Evolutionary conservation across 2,888 invertebrate genomes (phyloP).

Genomic region (Protophormia terraenovae): DNA sequence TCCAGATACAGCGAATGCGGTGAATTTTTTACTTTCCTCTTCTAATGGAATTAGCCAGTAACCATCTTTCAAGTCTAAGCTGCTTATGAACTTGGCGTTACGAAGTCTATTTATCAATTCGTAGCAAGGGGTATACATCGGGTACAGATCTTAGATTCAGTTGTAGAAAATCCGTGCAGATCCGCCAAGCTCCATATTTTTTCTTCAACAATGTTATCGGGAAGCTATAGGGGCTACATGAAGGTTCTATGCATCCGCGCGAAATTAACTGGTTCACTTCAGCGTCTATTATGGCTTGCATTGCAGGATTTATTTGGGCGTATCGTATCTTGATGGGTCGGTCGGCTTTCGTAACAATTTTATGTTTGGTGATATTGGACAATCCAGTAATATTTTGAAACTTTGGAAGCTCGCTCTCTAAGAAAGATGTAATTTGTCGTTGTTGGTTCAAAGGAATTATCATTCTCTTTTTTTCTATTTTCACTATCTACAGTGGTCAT

Average conservation of each 20-base stretch:
- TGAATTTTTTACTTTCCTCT: background rate
- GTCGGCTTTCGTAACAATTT: conserved; percentile 22
- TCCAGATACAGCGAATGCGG: background rate
- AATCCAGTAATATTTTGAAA: background rate
- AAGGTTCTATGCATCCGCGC: background rate
- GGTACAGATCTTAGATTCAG: background rate
- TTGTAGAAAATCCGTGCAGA: no score
- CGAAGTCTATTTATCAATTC: background rate
- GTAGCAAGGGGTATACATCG: no score
- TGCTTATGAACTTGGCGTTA: background rate
- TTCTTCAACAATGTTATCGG: background rate
- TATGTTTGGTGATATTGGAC: background rate
- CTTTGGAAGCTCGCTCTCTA: background rate
- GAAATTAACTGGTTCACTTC: background rate
- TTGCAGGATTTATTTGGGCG: no score
- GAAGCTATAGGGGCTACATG: background rate
- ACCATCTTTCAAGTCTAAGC: background rate
- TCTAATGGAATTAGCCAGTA: background rate
- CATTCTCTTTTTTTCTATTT: no score
- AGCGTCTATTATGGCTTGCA: no score
- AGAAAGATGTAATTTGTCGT: background rate
- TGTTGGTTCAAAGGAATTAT: no score
- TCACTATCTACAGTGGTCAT: background rate
- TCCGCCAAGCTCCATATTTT: background rate
- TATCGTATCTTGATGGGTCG: background rate